Evolutionary conservation across 2,797 vertebrate genomes (phyloP).

Genomic region (Melanotaenia maccullochi): DNA sequence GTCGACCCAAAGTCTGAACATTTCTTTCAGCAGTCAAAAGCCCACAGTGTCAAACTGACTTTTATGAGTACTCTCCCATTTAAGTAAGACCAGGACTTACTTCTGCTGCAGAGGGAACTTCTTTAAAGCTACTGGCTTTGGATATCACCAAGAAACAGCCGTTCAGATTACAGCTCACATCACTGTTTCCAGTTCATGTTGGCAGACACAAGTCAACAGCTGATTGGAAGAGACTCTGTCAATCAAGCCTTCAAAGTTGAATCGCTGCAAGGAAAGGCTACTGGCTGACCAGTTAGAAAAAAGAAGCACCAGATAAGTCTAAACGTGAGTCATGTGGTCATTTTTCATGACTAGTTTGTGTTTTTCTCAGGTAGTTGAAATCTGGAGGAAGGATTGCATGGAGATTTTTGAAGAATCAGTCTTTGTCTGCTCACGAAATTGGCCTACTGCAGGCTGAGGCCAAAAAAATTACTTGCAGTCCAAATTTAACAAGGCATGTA

Average conservation of each 20-base stretch:
- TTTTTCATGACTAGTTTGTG: too few species aligned
- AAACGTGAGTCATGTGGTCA: too few species aligned
- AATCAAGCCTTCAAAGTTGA: background rate
- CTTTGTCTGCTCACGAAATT: too few species aligned
- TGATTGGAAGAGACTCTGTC: background rate
- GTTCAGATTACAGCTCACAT: constrained; percentile 10
- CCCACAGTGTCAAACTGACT: background rate
- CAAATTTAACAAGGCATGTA: too few species aligned
- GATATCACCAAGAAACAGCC: constrained; percentile 1
- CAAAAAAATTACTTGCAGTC: too few species aligned
- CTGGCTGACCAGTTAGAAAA: too few species aligned
- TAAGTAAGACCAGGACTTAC: constrained; percentile 3
- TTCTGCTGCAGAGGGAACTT: constrained; percentile 2
- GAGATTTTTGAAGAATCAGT: too few species aligned
- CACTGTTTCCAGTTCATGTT: background rate
- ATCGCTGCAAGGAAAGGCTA: background rate
- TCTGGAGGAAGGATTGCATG: too few species aligned
- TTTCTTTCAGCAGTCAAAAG: background rate
- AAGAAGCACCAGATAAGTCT: too few species aligned
- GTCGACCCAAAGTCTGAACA: background rate
- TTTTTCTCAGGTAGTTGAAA: too few species aligned
- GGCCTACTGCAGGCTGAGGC: too few species aligned
- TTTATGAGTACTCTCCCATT: background rate
- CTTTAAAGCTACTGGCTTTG: constrained; percentile 2
- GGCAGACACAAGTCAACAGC: background rate